Conservation (phyloP, 2,113 vertebrate species). For the Phalacrocorax aristotelis region DNA sequence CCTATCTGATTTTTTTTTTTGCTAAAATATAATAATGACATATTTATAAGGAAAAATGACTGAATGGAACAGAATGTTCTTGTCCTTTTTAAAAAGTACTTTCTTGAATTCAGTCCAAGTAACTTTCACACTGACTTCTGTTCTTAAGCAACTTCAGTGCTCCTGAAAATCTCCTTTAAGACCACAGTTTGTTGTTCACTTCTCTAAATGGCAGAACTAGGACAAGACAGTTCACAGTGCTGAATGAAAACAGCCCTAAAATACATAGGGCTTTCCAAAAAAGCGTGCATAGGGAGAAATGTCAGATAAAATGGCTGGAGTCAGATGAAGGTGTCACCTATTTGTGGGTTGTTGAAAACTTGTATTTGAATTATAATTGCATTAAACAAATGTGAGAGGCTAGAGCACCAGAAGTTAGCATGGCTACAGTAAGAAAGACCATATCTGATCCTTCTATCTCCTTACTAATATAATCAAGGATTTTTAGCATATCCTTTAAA, state of each 20-base stretch:
- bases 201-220: not conserved
- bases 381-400: not conserved
- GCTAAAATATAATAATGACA: not conserved
- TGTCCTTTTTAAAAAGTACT: not conserved
- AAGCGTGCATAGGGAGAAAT: not conserved
- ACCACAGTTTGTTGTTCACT: not conserved
- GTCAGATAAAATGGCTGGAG: not conserved
- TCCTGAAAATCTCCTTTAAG: not conserved
- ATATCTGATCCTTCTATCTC: not conserved
- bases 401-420: not conserved
- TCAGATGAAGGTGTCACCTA: not conserved
- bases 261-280: not conserved
- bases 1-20: not conserved
- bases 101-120: not conserved
- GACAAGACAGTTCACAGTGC: not conserved
- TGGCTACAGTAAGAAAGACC: not conserved
- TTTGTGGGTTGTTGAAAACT: not conserved
- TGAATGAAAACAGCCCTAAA: not conserved
- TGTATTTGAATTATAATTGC: not conserved
- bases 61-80: not conserved
- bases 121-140: not conserved
- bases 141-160: not conserved
- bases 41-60: not conserved
- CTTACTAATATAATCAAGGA: not conserved
- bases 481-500: not conserved